phyloP scores from a whole-genome alignment of 2,888 invertebrate species.

The Oligia strigilis region DNA sequence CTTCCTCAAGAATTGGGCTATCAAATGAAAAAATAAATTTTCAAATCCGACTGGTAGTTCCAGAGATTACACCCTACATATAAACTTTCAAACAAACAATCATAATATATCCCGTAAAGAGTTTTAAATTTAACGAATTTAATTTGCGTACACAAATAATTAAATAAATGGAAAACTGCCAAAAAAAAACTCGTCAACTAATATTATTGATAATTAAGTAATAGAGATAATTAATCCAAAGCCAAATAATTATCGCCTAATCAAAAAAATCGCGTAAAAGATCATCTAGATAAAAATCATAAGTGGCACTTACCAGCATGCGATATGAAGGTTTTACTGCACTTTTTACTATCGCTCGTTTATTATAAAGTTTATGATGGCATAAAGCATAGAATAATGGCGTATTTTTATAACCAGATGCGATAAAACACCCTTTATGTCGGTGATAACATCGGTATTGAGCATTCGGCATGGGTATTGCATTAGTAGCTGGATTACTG shows the following conservation, averaged over 20 bases:
- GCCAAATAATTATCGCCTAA: slow-evolving; percentile 17
- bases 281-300: slow-evolving; percentile 69
- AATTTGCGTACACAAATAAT: not conserved
- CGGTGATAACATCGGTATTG: slow-evolving; percentile 81
- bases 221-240: not conserved
- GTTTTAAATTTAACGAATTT: not conserved
- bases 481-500: slow-evolving; percentile 65
- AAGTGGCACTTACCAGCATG: slow-evolving; percentile 74
- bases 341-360: slow-evolving; percentile 84
- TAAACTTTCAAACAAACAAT: no score
- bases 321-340: slow-evolving; percentile 83
- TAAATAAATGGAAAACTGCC: not conserved
- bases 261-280: slow-evolving; percentile 59
- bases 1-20: no score
- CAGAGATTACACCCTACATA: no score
- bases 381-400: slow-evolving; percentile 88
- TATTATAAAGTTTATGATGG: slow-evolving; percentile 88
- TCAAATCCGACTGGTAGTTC: no score
- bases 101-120: not conserved
- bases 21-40: no score
- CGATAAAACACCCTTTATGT: slow-evolving; percentile 88
- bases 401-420: slow-evolving; percentile 86
- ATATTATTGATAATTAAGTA: no score
- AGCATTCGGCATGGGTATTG: slow-evolving; percentile 71
- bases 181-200: not conserved